phyloP scores from a whole-genome alignment of 2,888 invertebrate genomes.

The Ecdyonurus torrentis region DNA sequence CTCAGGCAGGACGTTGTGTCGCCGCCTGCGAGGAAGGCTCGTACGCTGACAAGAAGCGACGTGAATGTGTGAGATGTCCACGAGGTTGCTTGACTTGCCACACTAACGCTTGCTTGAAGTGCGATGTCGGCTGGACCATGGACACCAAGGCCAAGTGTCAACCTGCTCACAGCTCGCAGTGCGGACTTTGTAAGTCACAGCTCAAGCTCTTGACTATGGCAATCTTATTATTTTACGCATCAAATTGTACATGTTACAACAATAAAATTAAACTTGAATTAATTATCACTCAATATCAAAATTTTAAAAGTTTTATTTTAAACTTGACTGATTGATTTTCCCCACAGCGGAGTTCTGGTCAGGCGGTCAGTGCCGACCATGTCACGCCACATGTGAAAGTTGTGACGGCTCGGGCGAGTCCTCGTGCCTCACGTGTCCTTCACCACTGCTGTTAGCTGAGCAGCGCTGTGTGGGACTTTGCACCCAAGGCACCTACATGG shows the following conservation, averaged over 20 bases:
- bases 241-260: too few species aligned
- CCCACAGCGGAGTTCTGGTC: slow-evolving; percentile 10
- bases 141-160: slow-evolving; percentile 61
- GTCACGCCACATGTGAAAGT: slow-evolving; percentile 64
- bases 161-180: slow-evolving; percentile 48
- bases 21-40: slow-evolving; percentile 51
- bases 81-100: slow-evolving; percentile 61
- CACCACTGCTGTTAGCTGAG: slow-evolving; percentile 52
- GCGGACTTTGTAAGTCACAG: slow-evolving; percentile 39
- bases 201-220: not conserved
- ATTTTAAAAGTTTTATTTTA: too few species aligned
- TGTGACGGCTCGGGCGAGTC: slow-evolving; percentile 60
- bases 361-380: slow-evolving; percentile 49
- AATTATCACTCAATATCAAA: too few species aligned
- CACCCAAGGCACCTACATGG: slow-evolving; percentile 36
- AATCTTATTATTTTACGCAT: too few species aligned
- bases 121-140: slow-evolving; percentile 54
- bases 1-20: slow-evolving; percentile 53
- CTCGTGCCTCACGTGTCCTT: slow-evolving; percentile 52
- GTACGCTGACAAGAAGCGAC: slow-evolving; percentile 58
- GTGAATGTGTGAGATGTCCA: slow-evolving; percentile 64
- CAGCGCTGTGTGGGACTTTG: slow-evolving; percentile 60
- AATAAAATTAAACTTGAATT: too few species aligned
- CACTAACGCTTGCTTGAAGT: slow-evolving; percentile 53
- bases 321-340: too few species aligned